phyloP scores from a whole-genome alignment of 2,888 invertebrate species.

The Ormyrus labotus region DNA sequence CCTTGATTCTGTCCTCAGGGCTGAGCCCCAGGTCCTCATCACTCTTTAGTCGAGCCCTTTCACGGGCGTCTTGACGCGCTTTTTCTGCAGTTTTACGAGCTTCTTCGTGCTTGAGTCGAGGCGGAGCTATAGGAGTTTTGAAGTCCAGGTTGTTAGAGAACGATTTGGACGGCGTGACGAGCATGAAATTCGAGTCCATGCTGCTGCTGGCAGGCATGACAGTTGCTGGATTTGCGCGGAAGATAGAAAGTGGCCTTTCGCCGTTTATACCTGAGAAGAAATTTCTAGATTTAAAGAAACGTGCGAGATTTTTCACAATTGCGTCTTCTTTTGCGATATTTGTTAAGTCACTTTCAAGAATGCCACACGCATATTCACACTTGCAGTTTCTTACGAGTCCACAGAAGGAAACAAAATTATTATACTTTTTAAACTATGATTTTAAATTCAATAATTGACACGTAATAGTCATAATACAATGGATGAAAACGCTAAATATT shows the following conservation, averaged over 20 bases:
- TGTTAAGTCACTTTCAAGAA: no score
- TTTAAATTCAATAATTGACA: not conserved
- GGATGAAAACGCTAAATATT: no score
- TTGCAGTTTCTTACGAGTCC: not conserved
- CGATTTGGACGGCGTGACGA: not conserved
- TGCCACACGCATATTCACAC: no score
- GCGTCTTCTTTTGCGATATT: no score
- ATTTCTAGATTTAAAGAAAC: not conserved
- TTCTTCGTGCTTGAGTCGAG: conserved; percentile 76
- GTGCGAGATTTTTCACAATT: no score
- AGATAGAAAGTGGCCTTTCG: conserved; percentile 24
- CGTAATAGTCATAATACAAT: no score
- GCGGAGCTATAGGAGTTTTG: conserved; percentile 78
- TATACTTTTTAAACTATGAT: not conserved
- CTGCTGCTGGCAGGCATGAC: not conserved
- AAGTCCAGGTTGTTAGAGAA: conserved; percentile 64
- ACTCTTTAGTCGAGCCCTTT: conserved; percentile 82
- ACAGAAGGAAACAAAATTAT: not conserved
- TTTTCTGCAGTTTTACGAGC: conserved; percentile 78
- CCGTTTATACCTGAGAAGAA: conserved; percentile 12
- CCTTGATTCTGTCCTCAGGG: conserved; percentile 81
- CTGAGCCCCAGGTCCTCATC: conserved; percentile 86
- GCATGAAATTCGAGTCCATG: not conserved
- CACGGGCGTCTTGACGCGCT: conserved; percentile 81
- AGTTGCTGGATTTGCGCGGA: not conserved